Evolutionary conservation across 2,888 invertebrate genomes (phyloP), one percentile per base, ranked within the genome.

Genomic region (Acronicta psi): DNA sequence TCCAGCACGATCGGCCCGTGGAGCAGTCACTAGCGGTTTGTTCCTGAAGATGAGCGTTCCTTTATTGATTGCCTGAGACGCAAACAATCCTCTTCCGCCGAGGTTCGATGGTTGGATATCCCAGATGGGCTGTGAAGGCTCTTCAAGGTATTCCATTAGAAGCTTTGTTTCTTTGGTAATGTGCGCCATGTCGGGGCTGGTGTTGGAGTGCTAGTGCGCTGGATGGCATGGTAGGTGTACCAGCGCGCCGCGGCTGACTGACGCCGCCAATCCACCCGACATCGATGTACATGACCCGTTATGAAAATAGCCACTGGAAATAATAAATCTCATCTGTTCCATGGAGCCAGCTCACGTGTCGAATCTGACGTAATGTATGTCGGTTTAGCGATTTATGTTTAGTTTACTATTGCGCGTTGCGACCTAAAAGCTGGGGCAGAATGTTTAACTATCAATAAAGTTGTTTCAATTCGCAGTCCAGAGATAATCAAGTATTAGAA

Each of bases 31-130:
- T 17, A 97, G 81, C 0, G 97, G 96, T 50, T 89, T 92, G 82
- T 97, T 97, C 18, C 89, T 86, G 80, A 96, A 97, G 63, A 97
- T 95, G 5, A 96, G 78, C 74, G 96, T 95, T 49, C 97, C 96
- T 51, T 89, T 87, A 59, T 91, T 86, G 45, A 97, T 96, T 70
- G 95, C 93, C 54, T 95, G 90, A 2, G 89, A 91, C 25, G 97
- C 96, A 73, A 97, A 96, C 17, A 97, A 77, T 23, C 97, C 97
- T 67, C 96, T 95, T 16, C 97, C 97, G 20, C 96, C 95, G 13
- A 96, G 83, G 13, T 83, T 75, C 0, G 97, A 96, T 69, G 89
- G 82, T 64, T 88, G 91, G 47, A 97, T 92, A 42, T 83, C 88
- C 96, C 97, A 96, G n/a, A 66, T 73, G 1, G 69, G 63, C 29